These are phyloP conservation scores for Rhaphigaster nebulosa DNA, from an alignment of 2,888 invertebrate species.

Conservation along the genomic window DNA sequence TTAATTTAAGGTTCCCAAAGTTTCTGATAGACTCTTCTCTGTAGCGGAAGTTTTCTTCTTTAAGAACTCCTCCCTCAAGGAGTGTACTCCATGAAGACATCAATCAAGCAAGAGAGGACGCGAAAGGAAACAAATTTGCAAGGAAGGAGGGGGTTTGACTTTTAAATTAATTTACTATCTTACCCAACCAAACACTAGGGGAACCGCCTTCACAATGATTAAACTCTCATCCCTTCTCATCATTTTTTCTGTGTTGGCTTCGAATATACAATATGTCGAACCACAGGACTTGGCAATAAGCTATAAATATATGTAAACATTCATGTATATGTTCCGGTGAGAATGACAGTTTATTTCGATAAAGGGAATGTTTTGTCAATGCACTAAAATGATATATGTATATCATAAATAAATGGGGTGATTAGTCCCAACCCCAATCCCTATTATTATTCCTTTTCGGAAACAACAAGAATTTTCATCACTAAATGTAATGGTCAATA, in stretches of 20 bases:
- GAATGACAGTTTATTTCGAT: no score
- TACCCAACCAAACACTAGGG: slow-evolving; percentile 1
- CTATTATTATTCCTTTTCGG: no score
- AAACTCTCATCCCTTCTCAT: not conserved
- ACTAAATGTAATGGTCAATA: no score
- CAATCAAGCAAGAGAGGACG: slow-evolving; percentile 20
- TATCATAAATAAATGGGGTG: no score
- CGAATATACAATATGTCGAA: not conserved
- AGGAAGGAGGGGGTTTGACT: slow-evolving; percentile 49
- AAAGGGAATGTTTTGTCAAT: no score
- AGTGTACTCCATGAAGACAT: slow-evolving; percentile 37
- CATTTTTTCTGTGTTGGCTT: not conserved
- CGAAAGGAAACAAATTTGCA: slow-evolving; percentile 24
- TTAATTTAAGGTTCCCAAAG: not conserved
- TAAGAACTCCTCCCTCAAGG: not conserved
- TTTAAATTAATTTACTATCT: slow-evolving; percentile 56
- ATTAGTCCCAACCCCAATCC: no score
- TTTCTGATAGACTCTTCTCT: not conserved
- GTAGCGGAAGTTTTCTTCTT: not conserved
- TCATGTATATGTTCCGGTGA: no score
- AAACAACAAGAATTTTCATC: no score
- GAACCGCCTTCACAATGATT: not conserved
- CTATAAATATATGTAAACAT: not conserved
- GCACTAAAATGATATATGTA: no score
- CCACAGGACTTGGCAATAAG: not conserved